phyloP scores from a whole-genome alignment of 2,888 invertebrate species.

The Nemotelus nigrinus region DNA sequence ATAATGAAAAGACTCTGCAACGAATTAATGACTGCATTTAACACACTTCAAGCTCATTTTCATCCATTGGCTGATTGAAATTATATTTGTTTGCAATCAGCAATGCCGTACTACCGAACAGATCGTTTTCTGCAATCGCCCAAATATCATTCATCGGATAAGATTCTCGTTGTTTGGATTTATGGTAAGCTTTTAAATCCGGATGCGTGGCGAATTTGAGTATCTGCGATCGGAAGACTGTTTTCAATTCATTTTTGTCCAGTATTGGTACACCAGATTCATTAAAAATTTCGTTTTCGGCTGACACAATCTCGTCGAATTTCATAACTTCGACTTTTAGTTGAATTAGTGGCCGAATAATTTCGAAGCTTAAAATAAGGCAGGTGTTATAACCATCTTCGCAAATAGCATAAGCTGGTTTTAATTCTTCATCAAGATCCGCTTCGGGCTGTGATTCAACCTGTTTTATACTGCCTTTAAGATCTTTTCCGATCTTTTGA shows the following conservation, averaged over 20 bases:
- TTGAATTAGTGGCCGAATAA: slow-evolving; percentile 22
- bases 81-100: slow-evolving; percentile 39
- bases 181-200: background rate
- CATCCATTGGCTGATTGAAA: slow-evolving; percentile 22
- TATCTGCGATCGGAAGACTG: slow-evolving; percentile 8
- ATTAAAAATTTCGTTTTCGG: background rate
- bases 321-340: background rate
- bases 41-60: slow-evolving; percentile 18
- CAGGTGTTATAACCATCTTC: slow-evolving; percentile 39
- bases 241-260: background rate
- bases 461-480: too few relatives aligned
- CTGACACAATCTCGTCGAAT: background rate
- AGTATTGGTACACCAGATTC: slow-evolving; percentile 3
- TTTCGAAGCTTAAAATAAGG: slow-evolving; percentile 16
- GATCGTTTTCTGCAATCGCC: slow-evolving; percentile 22
- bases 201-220: slow-evolving; percentile 4
- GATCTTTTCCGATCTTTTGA: background rate
- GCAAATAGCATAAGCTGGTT: slow-evolving; percentile 9
- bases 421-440: background rate
- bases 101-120: slow-evolving; percentile 27
- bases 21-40: background rate
- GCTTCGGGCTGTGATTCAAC: background rate
- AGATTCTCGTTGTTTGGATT: background rate
- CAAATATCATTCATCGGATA: slow-evolving; percentile 14
- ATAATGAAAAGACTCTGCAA: background rate